A percentile compares a stretch with the other conserved stretches of the same genome.
phyloP scores from a whole-genome alignment of 2,113 vertebrate genomes.

The Cygnus atratus region DNA sequence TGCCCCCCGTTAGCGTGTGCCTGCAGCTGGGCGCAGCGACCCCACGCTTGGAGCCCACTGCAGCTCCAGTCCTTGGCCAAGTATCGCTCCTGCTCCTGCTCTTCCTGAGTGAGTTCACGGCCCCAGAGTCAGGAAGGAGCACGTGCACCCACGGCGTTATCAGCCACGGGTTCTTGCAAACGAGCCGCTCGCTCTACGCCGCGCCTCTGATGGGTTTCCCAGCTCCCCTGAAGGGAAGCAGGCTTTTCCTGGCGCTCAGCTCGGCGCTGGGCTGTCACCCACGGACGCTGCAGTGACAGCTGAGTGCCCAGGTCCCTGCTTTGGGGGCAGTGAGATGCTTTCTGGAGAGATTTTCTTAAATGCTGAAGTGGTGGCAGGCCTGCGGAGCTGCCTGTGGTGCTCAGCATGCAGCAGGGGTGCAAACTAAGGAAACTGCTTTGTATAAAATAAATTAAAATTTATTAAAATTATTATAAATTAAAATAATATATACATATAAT shows the following conservation, averaged over 20 bases:
- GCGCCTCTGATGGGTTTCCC: not conserved
- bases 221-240: not conserved
- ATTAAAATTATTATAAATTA: too few species aligned
- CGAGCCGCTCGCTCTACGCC: fast-evolving
- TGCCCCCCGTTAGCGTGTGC: too few species aligned
- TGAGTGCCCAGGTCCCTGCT: not conserved
- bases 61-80: not conserved
- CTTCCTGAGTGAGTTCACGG: not conserved
- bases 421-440: not conserved
- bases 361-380: not conserved
- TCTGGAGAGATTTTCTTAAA: not conserved
- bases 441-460: not conserved
- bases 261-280: fast-evolving
- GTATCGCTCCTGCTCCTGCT: not conserved
- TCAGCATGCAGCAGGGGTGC: fast-evolving
- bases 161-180: fast-evolving
- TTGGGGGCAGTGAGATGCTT: not conserved
- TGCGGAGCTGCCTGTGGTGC: fast-evolving
- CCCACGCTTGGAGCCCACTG: not conserved
- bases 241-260: not conserved
- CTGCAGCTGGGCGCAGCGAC: not conserved
- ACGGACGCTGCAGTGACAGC: fast-evolving
- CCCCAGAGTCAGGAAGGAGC: fast-evolving
- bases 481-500: not conserved
- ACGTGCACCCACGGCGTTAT: fast-evolving